phyloP scores from a whole-genome alignment of 2,113 vertebrate species.

The Sapajus apella region DNA sequence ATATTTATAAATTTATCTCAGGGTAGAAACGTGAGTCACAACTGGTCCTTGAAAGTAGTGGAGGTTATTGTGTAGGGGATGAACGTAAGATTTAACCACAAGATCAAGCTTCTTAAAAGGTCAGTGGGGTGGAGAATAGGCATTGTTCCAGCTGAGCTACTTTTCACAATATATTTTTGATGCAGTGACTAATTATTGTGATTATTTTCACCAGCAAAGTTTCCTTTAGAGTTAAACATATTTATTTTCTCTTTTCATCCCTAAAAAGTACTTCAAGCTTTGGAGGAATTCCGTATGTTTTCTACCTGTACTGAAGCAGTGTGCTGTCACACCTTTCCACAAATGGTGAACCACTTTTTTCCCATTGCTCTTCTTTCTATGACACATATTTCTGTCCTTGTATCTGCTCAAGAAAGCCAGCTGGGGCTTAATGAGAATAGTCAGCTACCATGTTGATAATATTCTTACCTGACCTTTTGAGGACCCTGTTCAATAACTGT shows the following conservation, averaged over 20 bases:
- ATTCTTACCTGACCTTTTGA: background rate
- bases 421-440: background rate
- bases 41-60: conserved; percentile 55
- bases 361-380: background rate
- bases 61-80: conserved; percentile 61
- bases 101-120: conserved; percentile 65
- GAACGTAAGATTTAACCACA: background rate
- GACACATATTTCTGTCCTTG: background rate
- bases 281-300: conserved; percentile 65
- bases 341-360: conserved; percentile 17
- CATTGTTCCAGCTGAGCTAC: conserved; percentile 56
- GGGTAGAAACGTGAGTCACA: conserved; percentile 54
- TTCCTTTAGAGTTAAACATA: conserved; percentile 34
- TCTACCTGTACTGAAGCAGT: conserved; percentile 51
- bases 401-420: background rate
- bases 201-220: conserved; percentile 69
- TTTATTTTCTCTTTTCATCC: conserved; percentile 62
- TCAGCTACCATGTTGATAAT: background rate
- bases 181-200: conserved; percentile 75
- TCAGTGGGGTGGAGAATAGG: conserved; percentile 52
- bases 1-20: conserved; percentile 71
- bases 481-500: background rate
- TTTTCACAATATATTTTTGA: conserved; percentile 58
- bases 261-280: conserved; percentile 48
- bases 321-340: background rate